phyloP scores from a whole-genome alignment of 1,140 invertebrate species.

The Catajapyx aquilonaris region DNA sequence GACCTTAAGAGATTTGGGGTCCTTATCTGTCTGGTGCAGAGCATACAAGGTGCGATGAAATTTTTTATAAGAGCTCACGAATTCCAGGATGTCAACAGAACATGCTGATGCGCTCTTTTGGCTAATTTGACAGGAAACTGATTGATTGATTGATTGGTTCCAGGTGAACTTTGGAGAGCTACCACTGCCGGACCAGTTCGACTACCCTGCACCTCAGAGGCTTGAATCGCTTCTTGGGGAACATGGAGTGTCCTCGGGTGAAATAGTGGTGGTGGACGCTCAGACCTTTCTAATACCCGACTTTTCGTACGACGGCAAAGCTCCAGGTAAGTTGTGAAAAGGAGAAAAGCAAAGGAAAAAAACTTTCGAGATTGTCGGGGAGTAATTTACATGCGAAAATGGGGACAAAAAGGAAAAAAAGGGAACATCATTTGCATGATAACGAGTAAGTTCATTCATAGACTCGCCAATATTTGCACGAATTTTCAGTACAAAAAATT shows the following conservation, averaged over 20 bases:
- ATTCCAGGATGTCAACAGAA: too few species aligned
- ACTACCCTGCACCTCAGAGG: constrained; percentile 63
- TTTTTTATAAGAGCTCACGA: too few species aligned
- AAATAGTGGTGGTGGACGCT: constrained; percentile 68
- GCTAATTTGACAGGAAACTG: too few species aligned
- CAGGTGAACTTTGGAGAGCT: constrained; percentile 83
- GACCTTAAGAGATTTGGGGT: constrained; percentile 55
- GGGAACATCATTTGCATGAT: too few species aligned
- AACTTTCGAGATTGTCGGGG: too few species aligned
- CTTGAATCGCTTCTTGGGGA: constrained; percentile 49
- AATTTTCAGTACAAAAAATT: not conserved
- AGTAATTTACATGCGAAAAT: too few species aligned
- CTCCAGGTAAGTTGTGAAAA: constrained; percentile 41
- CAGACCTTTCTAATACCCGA: constrained; percentile 71
- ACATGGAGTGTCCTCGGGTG: constrained; percentile 61
- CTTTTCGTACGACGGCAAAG: constrained; percentile 73
- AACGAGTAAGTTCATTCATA: not conserved
- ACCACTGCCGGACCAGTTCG: constrained; percentile 48
- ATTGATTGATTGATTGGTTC: too few species aligned
- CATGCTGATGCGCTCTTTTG: too few species aligned
- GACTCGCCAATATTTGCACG: not conserved
- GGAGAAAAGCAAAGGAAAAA: too few species aligned
- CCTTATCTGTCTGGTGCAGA: constrained; percentile 78
- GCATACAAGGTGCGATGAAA: constrained; percentile 67
- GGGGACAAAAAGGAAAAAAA: too few species aligned